These are phyloP conservation scores for Eupsittula cactorum DNA, from an alignment of 2,113 vertebrate species.

Conservation along the genomic window DNA sequence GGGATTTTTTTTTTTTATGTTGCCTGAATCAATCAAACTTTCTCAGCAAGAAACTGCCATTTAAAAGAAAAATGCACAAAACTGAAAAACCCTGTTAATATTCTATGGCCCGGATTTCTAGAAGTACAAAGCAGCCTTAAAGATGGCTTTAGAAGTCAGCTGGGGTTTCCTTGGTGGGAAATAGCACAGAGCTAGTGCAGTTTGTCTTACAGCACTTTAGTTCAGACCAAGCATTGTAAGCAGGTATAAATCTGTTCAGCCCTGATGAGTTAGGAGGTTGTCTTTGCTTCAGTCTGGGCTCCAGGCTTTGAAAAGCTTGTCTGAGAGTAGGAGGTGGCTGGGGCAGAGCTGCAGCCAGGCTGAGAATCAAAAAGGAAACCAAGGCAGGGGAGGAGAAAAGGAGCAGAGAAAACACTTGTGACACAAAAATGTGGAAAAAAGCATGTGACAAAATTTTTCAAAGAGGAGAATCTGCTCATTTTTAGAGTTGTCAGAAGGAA, in stretches of 20 bases:
- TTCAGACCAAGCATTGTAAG: background rate
- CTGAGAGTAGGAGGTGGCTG: background rate
- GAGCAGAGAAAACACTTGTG: background rate
- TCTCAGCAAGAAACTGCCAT: background rate
- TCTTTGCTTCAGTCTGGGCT: background rate
- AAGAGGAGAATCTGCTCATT: background rate
- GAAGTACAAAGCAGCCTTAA: background rate
- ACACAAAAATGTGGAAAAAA: background rate
- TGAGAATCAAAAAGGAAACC: background rate
- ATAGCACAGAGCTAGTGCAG: background rate
- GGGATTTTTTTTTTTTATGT: background rate
- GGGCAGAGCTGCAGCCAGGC: background rate
- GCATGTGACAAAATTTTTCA: accelerated
- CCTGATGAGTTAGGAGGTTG: background rate
- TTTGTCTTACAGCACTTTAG: background rate
- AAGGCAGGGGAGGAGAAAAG: background rate
- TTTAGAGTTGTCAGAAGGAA: background rate
- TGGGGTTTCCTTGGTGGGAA: background rate
- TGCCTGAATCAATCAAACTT: constrained; percentile 27
- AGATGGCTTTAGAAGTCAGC: background rate
- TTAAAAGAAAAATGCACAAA: background rate
- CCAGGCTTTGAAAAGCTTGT: background rate
- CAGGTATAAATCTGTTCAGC: background rate
- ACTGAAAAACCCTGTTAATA: background rate
- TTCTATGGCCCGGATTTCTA: background rate